Conservation (phyloP, 2,888 invertebrate species). For the Synanthedon vespiformis region DNA sequence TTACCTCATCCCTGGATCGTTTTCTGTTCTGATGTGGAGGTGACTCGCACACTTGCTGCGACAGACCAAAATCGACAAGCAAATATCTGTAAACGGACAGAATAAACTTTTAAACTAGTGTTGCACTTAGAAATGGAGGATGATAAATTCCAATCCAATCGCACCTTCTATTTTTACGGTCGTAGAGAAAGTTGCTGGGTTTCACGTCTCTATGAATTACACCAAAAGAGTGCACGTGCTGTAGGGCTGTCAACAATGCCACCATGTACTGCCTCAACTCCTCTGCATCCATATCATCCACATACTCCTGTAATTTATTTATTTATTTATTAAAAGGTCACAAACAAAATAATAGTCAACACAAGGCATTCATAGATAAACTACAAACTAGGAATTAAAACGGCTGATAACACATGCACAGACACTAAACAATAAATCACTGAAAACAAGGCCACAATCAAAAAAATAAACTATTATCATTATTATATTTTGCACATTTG, state of each 20-base stretch:
- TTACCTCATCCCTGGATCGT: background rate
- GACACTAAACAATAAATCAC: too few species aligned
- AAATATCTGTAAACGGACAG: conserved; percentile 66
- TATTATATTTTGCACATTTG: background rate
- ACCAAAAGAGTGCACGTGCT: conserved; percentile 84
- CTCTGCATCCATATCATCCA: conserved; percentile 74
- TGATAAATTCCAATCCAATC: background rate
- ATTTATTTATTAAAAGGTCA: too few species aligned
- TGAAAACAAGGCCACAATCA: too few species aligned
- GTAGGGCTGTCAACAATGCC: conserved; percentile 81
- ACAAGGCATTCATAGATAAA: background rate
- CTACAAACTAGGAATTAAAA: too few species aligned
- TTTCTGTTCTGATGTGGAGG: conserved; percentile 71
- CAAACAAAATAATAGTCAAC: background rate
- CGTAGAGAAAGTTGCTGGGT: conserved; percentile 91
- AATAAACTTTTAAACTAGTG: background rate
- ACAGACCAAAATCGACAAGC: conserved; percentile 90
- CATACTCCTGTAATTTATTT: conserved; percentile 74
- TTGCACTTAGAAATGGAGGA: background rate
- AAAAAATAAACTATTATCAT: background rate
- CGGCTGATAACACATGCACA: too few species aligned
- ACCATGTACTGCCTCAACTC: conserved; percentile 85
- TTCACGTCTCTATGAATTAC: conserved; percentile 93
- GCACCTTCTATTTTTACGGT: conserved; percentile 74
- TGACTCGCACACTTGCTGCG: conserved; percentile 71